A percentile compares a stretch with the other conserved stretches of the same genome.
These are phyloP conservation scores for Nasua narica DNA, from an alignment of 2,797 vertebrate species.

Conservation along the genomic window DNA sequence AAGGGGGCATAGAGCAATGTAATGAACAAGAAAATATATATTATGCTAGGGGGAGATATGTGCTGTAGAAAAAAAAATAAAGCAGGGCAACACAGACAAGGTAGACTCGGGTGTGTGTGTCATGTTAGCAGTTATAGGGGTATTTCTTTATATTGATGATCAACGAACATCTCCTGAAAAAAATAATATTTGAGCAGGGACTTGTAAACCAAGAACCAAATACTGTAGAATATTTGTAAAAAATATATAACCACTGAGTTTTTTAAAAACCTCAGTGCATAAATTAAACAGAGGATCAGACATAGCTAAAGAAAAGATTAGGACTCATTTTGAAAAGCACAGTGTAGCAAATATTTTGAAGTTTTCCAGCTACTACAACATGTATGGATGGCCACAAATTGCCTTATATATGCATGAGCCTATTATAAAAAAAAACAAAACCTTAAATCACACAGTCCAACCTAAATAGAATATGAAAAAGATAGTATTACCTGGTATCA, in stretches of 20 bases:
- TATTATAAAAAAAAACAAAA: background rate
- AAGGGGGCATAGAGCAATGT: background rate
- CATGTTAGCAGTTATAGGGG: background rate
- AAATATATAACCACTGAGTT: background rate
- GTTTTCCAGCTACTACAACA: background rate
- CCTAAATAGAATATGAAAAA: background rate
- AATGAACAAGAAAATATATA: background rate
- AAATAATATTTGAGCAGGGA: background rate
- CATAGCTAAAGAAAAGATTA: background rate
- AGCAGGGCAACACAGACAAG: background rate
- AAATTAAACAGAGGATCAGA: constrained; percentile 11
- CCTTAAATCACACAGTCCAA: background rate
- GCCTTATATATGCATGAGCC: background rate
- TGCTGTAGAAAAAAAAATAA: background rate
- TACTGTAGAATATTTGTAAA: background rate
- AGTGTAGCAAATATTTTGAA: constrained; percentile 28
- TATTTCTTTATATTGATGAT: background rate
- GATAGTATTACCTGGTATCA: background rate
- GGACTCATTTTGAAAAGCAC: background rate
- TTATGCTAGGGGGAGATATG: background rate
- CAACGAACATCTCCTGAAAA: background rate
- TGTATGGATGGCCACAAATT: background rate
- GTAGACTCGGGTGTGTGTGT: background rate
- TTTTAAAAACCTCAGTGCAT: background rate
- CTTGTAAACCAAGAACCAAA: background rate